These are phyloP conservation scores for Anastrepha ludens DNA, from an alignment of 1,140 invertebrate genomes.

Conservation along the genomic window DNA sequence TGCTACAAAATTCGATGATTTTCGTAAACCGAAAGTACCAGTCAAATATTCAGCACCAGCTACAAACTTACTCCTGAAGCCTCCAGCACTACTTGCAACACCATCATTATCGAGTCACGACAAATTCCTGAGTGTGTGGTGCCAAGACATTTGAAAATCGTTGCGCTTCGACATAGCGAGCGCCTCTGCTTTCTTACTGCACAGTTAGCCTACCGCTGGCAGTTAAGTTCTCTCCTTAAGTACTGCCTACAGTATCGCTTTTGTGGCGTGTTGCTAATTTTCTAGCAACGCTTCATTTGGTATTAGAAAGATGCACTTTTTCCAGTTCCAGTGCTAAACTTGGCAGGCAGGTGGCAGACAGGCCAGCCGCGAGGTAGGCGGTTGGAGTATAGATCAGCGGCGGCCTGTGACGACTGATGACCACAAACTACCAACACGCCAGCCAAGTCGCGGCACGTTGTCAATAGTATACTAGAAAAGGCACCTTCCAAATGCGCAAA, in stretches of 20 bases:
- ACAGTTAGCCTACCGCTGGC: background rate
- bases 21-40: background rate
- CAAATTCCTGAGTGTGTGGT: conserved; percentile 53
- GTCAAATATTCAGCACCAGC: background rate
- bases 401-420: conserved; percentile 4
- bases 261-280: conserved; percentile 43
- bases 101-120: conserved; percentile 58
- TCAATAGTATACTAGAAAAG: background rate
- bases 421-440: background rate
- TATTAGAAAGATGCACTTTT: conserved; percentile 45
- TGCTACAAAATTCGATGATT: background rate
- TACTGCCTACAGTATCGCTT: background rate
- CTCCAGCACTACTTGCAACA: conserved; percentile 3
- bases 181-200: background rate
- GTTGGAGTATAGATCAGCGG: too few relatives aligned
- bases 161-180: background rate
- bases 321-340: background rate
- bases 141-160: conserved; percentile 28
- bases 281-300: conserved; percentile 46
- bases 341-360: background rate
- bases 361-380: too few relatives aligned
- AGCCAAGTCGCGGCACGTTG: background rate
- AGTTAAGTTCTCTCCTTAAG: background rate
- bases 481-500: background rate
- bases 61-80: background rate